Evolutionary conservation across 2,113 vertebrate species (phyloP), one percentile per base, ranked within the genome.

Genomic region (Neoarius graeffei): DNA sequence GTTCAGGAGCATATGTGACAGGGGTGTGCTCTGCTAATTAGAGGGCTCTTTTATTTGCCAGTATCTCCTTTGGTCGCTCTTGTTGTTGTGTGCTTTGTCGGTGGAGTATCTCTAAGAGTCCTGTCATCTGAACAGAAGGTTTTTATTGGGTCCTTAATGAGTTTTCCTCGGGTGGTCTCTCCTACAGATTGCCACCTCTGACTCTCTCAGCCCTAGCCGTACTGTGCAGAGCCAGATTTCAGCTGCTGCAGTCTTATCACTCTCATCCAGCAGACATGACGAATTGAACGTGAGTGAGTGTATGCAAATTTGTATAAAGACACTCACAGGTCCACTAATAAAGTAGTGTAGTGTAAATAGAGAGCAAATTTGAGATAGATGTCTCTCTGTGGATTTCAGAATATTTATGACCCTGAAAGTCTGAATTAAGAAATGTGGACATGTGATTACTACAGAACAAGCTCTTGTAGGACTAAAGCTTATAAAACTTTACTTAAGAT

Each of bases 91-190:
- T 66, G 89, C 60, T 87, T 91, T 91, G 89, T 89, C 57, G 54
- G 84, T 89, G 81, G 88, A 87, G 89, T 91, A 90, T 89, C 88
- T 85, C 77, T 89, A 88, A 88, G 89, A 91, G 90, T 87, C 86
- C 87, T 88, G 87, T 87, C 86, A 86, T 87, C 87, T 85, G 85
- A 87, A 89, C 91, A 92, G 89, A 91, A 91, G 91, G 90, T 91
- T 92, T 92, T 92, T 91, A 92, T 92, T 85, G 85, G 90, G 62
- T 62, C 71, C 90, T 88, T 91, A 89, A 90, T 92, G 90, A 91
- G 88, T 91, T 90, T 85, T 89, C 86, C 87, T 90, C 85, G 81
- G 90, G 89, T 90, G 90, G 87, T 90, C 86, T 74, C 73, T 83
- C 73, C 74, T 84, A 76, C 84, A 86, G 79, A 86, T 87, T 86